These are phyloP conservation scores for Agonum fuliginosum DNA, from an alignment of 2,888 invertebrate species.

Conservation along the genomic window DNA sequence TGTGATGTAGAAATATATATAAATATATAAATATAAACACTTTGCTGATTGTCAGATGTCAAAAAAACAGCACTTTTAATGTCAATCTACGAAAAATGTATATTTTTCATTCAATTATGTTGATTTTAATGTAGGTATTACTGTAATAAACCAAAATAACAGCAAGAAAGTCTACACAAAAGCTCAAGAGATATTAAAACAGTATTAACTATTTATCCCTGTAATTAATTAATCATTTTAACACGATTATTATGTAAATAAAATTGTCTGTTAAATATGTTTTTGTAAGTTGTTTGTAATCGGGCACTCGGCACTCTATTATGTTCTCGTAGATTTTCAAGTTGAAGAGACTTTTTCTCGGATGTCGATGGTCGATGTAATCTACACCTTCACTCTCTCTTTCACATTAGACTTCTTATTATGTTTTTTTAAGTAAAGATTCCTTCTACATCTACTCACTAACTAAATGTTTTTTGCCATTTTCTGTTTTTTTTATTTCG, in stretches of 20 bases:
- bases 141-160: neutral
- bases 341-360: neutral
- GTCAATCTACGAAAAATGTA: too few relatives aligned
- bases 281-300: slow-evolving; percentile 20
- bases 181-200: slow-evolving; percentile 7
- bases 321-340: neutral
- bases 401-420: slow-evolving; percentile 13
- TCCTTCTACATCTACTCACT: slow-evolving; percentile 12
- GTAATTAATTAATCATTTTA: slow-evolving; percentile 33
- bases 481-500: too few relatives aligned
- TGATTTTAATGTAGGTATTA: neutral
- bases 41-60: too few relatives aligned
- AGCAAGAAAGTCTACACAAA: neutral
- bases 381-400: slow-evolving; percentile 25
- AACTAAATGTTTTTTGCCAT: neutral
- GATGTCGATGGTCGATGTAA: slow-evolving; percentile 5
- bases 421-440: slow-evolving; percentile 4
- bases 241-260: slow-evolving; percentile 29
- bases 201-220: slow-evolving; percentile 5
- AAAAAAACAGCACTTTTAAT: too few relatives aligned
- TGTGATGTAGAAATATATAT: too few relatives aligned
- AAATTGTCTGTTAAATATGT: neutral
- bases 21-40: too few relatives aligned
- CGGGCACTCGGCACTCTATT: neutral
- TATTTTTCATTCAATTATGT: too few relatives aligned